Evolutionary conservation across 2,888 invertebrate genomes (phyloP).

Genomic region (Andrena flavipes): DNA sequence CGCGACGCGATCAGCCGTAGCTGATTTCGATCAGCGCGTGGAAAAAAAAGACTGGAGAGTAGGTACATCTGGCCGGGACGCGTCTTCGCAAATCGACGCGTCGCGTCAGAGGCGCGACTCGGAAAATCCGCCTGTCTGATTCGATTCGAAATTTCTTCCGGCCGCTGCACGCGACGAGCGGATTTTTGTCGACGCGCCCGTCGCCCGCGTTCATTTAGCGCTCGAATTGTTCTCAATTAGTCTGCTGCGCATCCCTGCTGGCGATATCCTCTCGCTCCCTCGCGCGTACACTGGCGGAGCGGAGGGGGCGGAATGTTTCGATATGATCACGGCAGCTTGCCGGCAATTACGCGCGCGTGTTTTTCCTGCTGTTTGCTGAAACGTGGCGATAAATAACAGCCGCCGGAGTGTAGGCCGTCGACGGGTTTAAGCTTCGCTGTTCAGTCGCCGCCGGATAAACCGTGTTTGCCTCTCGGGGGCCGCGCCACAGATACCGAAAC

Average conservation of each 20-base stretch:
- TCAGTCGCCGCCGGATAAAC: slow-evolving; percentile 5
- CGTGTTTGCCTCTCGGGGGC: slow-evolving; percentile 30
- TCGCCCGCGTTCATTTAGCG: slow-evolving; percentile 68
- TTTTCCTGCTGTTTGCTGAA: slow-evolving; percentile 7
- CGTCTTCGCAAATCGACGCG: slow-evolving; percentile 39
- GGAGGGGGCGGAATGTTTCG: neutral
- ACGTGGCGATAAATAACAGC: neutral
- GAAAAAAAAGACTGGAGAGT: neutral
- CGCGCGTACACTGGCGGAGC: neutral
- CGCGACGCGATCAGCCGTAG: slow-evolving; percentile 20
- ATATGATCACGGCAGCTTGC: neutral
- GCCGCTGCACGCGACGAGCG: slow-evolving; percentile 63
- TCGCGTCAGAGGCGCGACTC: slow-evolving; percentile 34
- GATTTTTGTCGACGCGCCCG: slow-evolving; percentile 58
- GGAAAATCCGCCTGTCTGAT: slow-evolving; percentile 57
- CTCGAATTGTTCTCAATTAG: slow-evolving; percentile 73
- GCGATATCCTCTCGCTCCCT: slow-evolving; percentile 15
- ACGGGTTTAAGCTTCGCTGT: neutral
- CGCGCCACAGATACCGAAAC: slow-evolving; percentile 14
- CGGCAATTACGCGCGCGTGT: neutral
- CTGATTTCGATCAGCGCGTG: neutral
- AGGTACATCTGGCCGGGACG: neutral
- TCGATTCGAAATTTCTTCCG: slow-evolving; percentile 69
- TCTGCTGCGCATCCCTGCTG: slow-evolving; percentile 46
- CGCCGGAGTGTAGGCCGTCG: neutral